Conservation (phyloP, 2,113 vertebrate genomes). For the Gymnorhina tibicen region DNA sequence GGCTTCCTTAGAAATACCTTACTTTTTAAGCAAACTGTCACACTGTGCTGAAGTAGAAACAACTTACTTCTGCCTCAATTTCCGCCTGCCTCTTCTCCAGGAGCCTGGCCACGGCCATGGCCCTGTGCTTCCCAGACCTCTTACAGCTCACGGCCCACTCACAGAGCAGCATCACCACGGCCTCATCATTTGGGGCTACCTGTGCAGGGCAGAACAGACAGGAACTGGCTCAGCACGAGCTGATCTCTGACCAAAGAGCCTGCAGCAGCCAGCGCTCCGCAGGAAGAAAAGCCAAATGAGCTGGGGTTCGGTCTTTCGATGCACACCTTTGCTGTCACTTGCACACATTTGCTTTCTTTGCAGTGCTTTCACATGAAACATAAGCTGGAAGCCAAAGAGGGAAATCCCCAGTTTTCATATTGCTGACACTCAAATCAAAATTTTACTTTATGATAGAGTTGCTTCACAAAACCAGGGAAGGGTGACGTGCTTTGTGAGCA, state of each 20-base stretch:
- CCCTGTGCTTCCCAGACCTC: slow-evolving; percentile 70
- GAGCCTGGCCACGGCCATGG: slow-evolving; percentile 74
- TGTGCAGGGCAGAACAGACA: neutral
- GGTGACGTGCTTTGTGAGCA: neutral
- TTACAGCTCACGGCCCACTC: slow-evolving; percentile 78
- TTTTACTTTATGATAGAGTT: neutral
- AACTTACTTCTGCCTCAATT: slow-evolving; percentile 72
- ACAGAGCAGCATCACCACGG: slow-evolving; percentile 66
- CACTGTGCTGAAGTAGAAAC: neutral
- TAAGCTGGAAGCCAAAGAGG: neutral
- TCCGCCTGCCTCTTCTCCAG: slow-evolving; percentile 76
- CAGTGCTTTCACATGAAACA: neutral
- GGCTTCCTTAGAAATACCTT: neutral
- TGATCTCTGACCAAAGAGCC: neutral
- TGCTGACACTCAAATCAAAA: neutral
- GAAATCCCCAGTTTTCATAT: neutral
- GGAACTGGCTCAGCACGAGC: neutral
- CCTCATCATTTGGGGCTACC: slow-evolving; percentile 64
- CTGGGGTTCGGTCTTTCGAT: neutral
- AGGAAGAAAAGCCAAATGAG: neutral
- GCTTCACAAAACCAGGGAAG: neutral
- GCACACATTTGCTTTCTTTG: neutral
- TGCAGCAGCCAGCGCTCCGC: neutral
- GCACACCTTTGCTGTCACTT: neutral
- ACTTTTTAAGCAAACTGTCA: neutral